Conservation (phyloP, 2,797 vertebrate species). For the Danio tinwini region DNA sequence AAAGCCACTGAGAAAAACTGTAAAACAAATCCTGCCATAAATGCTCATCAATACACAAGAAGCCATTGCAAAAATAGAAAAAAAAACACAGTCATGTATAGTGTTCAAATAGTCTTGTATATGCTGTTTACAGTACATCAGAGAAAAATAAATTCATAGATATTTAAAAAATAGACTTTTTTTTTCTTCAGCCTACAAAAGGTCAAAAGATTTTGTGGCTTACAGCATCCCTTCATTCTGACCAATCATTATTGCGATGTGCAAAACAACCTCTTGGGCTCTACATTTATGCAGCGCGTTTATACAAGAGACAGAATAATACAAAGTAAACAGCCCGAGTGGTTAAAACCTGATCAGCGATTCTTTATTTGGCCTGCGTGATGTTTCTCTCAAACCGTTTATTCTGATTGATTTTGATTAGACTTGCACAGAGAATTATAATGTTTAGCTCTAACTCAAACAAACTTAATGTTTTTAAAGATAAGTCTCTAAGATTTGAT, state of each 20-base stretch:
- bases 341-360: not conserved
- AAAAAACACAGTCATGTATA: constrained; percentile 1
- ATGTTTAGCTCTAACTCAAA: too few species aligned
- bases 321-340: not conserved
- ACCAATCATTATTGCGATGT: constrained; percentile 23
- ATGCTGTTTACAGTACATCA: constrained; percentile 42
- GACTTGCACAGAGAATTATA: not conserved
- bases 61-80: not conserved
- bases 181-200: constrained; percentile 7
- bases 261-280: constrained; percentile 26
- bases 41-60: not conserved
- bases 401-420: not conserved
- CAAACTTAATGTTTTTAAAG: not conserved
- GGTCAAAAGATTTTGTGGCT: not conserved
- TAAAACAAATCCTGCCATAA: not conserved
- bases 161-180: constrained; percentile 28
- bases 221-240: constrained; percentile 20
- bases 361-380: too few species aligned
- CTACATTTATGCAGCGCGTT: not conserved
- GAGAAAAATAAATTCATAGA: constrained; percentile 36
- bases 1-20: too few species aligned
- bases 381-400: constrained; percentile 11
- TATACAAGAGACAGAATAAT: not conserved
- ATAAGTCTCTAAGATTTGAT: too few species aligned
- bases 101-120: constrained; percentile 34